phyloP scores from a whole-genome alignment of 2,888 invertebrate genomes.

The Meiosimyza platycephala region DNA sequence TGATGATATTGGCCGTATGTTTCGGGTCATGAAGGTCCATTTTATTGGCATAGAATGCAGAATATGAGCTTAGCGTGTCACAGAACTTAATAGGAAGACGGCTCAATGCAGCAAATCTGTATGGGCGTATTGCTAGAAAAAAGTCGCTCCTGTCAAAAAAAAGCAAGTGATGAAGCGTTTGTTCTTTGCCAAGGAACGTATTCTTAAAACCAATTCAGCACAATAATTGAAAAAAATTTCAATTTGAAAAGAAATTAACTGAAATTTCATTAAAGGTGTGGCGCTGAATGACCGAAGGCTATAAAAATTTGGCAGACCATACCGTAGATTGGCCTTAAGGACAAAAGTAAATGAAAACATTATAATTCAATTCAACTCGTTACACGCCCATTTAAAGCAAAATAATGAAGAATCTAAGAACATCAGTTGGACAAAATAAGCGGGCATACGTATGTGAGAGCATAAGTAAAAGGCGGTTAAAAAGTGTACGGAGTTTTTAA shows the following conservation, averaged over 20 bases:
- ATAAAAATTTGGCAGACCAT: not conserved
- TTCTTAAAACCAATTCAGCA: constrained; percentile 52
- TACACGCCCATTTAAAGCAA: constrained; percentile 64
- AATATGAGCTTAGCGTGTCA: no score
- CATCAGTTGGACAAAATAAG: not conserved
- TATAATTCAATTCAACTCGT: constrained; percentile 67
- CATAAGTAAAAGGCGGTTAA: not conserved
- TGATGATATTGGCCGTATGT: no score
- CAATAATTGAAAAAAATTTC: constrained; percentile 64
- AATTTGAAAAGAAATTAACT: not conserved
- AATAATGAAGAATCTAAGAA: not conserved
- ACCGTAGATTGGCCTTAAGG: not conserved
- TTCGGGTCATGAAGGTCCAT: no score
- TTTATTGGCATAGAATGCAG: no score
- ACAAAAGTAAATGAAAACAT: constrained; percentile 51
- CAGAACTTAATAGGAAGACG: no score
- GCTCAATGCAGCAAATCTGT: no score
- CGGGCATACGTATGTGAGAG: not conserved
- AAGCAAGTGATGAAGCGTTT: no score
- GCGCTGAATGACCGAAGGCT: constrained; percentile 28
- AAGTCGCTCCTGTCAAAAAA: no score
- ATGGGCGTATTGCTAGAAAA: no score
- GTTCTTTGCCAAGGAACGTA: no score
- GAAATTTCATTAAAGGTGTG: constrained; percentile 3
- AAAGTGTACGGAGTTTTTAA: not conserved